Percentiles rank a stretch among this genome's conserved stretches.
Conservation (phyloP, 2,888 invertebrate species). For the Stenodera caucasica region DNA sequence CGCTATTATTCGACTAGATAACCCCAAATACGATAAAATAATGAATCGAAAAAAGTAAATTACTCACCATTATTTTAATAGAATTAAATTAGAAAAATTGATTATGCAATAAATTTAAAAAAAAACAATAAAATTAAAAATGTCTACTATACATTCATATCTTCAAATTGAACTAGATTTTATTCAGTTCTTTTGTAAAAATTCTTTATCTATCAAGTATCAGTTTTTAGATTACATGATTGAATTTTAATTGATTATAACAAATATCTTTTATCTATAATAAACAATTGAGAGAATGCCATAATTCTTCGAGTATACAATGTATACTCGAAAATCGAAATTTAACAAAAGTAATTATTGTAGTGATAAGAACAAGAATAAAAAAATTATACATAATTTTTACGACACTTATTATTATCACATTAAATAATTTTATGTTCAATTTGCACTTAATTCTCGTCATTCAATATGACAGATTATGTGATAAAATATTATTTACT, state of each 20-base stretch:
- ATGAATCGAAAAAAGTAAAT: not conserved
- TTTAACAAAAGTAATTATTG: no score
- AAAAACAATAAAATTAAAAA: not conserved
- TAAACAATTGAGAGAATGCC: no score
- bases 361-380: no score
- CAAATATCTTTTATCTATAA: slow-evolving; percentile 2
- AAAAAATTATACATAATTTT: no score
- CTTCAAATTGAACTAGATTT: not conserved
- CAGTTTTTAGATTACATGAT: not conserved
- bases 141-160: not conserved
- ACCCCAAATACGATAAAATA: no score
- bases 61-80: not conserved
- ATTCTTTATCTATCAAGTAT: slow-evolving; percentile 1
- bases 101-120: no score
- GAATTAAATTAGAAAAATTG: no score
- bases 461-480: not conserved
- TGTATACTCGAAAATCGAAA: no score
- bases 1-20: no score
- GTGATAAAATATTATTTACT: not conserved
- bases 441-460: not conserved
- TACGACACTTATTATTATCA: not conserved
- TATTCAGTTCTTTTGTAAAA: not conserved
- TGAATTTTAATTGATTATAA: slow-evolving; percentile 5
- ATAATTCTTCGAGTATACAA: no score
- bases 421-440: no score